Evolutionary conservation across 1,140 invertebrate genomes (phyloP).

Genomic region (Papilio polyxenes): DNA sequence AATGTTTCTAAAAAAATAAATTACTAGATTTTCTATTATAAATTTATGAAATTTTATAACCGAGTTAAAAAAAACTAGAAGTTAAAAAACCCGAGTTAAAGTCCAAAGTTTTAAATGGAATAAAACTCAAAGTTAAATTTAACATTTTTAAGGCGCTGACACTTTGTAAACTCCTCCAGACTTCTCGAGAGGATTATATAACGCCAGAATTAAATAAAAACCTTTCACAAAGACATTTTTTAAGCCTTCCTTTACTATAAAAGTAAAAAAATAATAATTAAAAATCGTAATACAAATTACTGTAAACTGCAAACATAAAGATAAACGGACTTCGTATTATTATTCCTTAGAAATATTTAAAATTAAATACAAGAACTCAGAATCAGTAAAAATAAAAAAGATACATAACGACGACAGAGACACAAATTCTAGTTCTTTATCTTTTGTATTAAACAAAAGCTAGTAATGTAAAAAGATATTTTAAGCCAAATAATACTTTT

Average conservation of each 20-base stretch:
- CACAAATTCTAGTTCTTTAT: too few species aligned
- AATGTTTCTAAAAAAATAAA: neutral
- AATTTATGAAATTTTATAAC: neutral
- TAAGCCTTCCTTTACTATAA: neutral
- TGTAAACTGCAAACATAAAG: too few species aligned
- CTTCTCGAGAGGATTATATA: neutral
- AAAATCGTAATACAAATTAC: neutral
- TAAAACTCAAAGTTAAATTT: slow-evolving; percentile 3
- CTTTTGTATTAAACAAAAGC: too few species aligned
- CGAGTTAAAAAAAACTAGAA: neutral
- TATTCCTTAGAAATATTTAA: too few species aligned
- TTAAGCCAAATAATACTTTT: too few species aligned
- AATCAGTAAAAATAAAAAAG: too few species aligned
- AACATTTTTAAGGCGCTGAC: slow-evolving; percentile 4
- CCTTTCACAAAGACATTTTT: neutral
- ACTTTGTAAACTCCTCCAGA: slow-evolving; percentile 2
- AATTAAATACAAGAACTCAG: too few species aligned
- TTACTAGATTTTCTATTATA: neutral
- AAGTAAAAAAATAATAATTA: neutral
- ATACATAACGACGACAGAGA: too few species aligned
- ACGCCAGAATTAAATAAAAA: neutral
- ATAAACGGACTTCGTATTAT: too few species aligned
- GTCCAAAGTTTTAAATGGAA: neutral
- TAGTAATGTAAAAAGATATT: too few species aligned
- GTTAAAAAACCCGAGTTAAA: neutral